Evolutionary conservation across 2,797 vertebrate genomes (phyloP).

Genomic region (Notolabrus celidotus): DNA sequence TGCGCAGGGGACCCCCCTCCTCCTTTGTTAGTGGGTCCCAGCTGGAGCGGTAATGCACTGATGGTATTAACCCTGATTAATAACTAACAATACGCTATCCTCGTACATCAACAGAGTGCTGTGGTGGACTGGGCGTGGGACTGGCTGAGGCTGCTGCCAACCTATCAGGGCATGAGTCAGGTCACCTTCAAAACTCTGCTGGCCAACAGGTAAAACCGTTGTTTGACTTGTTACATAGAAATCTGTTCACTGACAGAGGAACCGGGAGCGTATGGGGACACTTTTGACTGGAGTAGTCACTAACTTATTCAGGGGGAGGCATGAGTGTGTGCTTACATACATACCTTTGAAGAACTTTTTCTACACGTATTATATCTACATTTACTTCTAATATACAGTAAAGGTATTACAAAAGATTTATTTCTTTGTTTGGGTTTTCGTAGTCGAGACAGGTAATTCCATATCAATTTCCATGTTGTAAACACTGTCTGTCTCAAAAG

Average conservation of each 20-base stretch:
- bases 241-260: background rate
- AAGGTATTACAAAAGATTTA: background rate
- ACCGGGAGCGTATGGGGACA: background rate
- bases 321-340: background rate
- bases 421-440: too few species aligned
- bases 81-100: conserved; percentile 92
- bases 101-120: conserved; percentile 93
- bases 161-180: conserved; percentile 87
- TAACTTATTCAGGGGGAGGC: background rate
- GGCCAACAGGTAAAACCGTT: conserved; percentile 92
- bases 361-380: too few species aligned
- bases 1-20: conserved; percentile 85
- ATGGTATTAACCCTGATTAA: conserved; percentile 97
- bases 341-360: background rate
- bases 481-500: too few species aligned
- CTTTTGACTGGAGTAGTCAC: background rate
- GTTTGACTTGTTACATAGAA: conserved; percentile 39
- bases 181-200: conserved; percentile 92
- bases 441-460: too few species aligned
- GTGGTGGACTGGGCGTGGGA: conserved; percentile 92
- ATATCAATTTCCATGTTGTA: too few species aligned
- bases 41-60: conserved; percentile 95
- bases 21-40: conserved; percentile 92
- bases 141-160: conserved; percentile 91
- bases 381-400: too few species aligned